Evolutionary conservation across 2,113 vertebrate species (phyloP).

Genomic region (Calidris pygmaea): DNA sequence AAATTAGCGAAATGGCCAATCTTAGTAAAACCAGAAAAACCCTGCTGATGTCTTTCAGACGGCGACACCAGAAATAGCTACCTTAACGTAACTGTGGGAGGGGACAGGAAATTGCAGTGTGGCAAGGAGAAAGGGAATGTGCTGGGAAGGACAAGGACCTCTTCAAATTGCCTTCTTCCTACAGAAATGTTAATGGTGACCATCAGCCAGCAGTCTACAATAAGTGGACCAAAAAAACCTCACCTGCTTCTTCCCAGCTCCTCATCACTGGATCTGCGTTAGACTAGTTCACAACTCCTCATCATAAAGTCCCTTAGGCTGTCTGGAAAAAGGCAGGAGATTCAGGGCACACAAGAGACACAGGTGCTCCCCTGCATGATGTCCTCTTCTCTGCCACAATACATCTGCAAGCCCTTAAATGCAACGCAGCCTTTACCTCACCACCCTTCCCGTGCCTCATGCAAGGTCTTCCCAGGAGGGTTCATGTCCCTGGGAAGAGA

Average conservation of each 20-base stretch:
- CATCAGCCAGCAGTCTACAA: not conserved
- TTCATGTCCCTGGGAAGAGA: not conserved
- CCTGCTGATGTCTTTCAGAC: not conserved
- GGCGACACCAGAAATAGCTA: not conserved
- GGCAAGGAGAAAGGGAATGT: not conserved
- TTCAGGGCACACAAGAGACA: not conserved
- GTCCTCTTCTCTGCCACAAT: not conserved
- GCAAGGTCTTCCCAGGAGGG: not conserved
- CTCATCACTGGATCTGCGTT: not conserved
- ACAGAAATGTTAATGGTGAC: not conserved
- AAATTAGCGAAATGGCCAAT: not conserved
- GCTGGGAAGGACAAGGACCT: not conserved
- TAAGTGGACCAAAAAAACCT: not conserved
- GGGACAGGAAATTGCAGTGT: not conserved
- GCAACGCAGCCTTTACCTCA: not conserved
- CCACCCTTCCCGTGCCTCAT: not conserved
- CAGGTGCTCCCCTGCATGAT: not conserved
- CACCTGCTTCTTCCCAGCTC: not conserved
- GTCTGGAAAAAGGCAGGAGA: not conserved
- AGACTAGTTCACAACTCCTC: not conserved
- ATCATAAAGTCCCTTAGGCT: rapidly evolving
- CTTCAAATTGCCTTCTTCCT: not conserved
- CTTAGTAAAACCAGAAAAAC: conserved; percentile 28
- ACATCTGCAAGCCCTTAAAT: not conserved
- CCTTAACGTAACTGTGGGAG: not conserved